A percentile compares a stretch with the other conserved stretches of the same genome.
phyloP scores from a whole-genome alignment of 2,797 vertebrate species.

The Hafferia zeledoni region DNA sequence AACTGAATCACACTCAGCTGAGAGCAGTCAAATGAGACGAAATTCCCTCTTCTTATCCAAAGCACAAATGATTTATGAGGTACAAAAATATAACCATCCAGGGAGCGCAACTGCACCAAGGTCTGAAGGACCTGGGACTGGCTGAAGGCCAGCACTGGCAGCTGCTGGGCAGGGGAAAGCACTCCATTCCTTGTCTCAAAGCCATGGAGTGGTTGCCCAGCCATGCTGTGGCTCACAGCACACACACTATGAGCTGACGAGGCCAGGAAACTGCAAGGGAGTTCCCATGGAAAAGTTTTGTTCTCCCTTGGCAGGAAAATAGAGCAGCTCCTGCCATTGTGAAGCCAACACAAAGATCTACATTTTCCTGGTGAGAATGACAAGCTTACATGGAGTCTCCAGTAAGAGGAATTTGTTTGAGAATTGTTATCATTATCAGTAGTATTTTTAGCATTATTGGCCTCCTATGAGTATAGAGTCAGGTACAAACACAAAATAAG shows the following conservation, averaged over 20 bases:
- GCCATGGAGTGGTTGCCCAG: background rate
- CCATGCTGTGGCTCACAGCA: background rate
- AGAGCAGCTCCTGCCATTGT: background rate
- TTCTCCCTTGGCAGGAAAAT: background rate
- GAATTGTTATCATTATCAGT: background rate
- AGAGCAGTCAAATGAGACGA: background rate
- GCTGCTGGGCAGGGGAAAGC: background rate
- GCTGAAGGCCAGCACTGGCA: background rate
- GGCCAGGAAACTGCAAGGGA: background rate
- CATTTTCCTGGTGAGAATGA: background rate
- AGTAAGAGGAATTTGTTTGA: background rate
- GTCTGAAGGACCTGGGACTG: background rate
- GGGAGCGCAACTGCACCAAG: background rate
- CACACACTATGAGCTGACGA: background rate
- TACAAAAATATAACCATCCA: background rate
- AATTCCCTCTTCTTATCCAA: background rate
- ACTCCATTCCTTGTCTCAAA: background rate
- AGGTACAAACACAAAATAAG: background rate
- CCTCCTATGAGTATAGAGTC: background rate
- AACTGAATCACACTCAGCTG: background rate
- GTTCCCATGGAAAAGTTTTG: background rate
- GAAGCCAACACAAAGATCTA: background rate
- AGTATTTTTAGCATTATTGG: background rate
- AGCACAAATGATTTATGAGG: background rate
- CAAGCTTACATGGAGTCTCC: background rate